phyloP scores from a whole-genome alignment of 1,140 invertebrate genomes.

The Ctenoplectra terminalis region DNA sequence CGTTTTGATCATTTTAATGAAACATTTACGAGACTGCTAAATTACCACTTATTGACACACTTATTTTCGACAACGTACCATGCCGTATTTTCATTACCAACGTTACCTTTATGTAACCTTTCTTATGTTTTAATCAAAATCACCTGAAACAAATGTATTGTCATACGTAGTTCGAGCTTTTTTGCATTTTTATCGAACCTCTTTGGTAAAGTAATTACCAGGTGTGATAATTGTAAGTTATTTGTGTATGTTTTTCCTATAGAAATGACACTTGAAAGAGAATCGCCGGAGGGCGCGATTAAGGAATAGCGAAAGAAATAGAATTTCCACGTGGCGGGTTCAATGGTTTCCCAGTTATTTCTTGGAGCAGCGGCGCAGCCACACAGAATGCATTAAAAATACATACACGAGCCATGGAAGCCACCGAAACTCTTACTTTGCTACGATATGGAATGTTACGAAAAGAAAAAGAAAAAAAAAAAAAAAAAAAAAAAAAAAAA shows the following conservation, averaged over 20 bases:
- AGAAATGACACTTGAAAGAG: background rate
- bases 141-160: background rate
- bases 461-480: too few relatives aligned
- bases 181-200: background rate
- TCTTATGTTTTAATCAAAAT: background rate
- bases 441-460: too few relatives aligned
- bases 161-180: background rate
- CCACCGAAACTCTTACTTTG: too few relatives aligned
- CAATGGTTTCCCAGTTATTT: constrained; percentile 51
- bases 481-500: too few relatives aligned
- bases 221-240: background rate
- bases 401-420: constrained; percentile 14
- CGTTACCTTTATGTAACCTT: too few relatives aligned
- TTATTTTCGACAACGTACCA: too few relatives aligned
- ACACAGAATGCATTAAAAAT: constrained; percentile 50
- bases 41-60: background rate
- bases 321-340: constrained; percentile 51
- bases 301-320: constrained; percentile 30
- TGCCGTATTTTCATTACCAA: too few relatives aligned
- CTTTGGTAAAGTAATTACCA: background rate
- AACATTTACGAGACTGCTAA: background rate
- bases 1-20: background rate
- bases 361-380: constrained; percentile 28
- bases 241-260: background rate
- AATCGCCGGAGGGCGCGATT: background rate